Conservation (phyloP, 2,797 vertebrate species). For the Mus minutoides region DNA sequence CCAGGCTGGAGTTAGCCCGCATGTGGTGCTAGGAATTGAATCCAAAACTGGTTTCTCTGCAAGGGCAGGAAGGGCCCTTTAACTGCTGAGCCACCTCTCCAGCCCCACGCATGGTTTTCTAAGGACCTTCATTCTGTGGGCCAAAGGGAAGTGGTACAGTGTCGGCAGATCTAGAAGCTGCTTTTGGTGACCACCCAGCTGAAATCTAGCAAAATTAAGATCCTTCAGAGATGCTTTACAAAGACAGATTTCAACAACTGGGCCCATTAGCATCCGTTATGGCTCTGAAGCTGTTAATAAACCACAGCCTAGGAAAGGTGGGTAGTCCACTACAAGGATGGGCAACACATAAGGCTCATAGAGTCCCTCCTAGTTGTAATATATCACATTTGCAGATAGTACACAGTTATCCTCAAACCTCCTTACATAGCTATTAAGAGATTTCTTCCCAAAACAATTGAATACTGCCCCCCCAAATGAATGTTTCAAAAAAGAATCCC, state of each 20-base stretch:
- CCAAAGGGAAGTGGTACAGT: slow-evolving; percentile 27
- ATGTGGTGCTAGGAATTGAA: neutral
- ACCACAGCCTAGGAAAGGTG: neutral
- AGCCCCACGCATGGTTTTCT: neutral
- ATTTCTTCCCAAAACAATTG: slow-evolving; percentile 3
- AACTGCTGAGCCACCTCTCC: neutral
- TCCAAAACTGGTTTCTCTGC: neutral
- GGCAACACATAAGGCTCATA: neutral
- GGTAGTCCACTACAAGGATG: neutral
- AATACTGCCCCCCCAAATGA: neutral
- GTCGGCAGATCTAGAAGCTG: slow-evolving; percentile 23
- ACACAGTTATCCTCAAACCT: neutral
- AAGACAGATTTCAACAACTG: slow-evolving; percentile 51
- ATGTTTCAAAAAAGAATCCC: neutral
- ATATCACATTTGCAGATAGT: neutral
- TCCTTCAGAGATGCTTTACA: slow-evolving; percentile 31
- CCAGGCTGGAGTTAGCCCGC: neutral
- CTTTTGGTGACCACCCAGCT: slow-evolving; percentile 32
- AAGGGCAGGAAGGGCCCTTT: neutral
- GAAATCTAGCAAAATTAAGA: slow-evolving; percentile 52
- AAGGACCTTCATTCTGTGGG: neutral
- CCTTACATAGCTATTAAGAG: neutral
- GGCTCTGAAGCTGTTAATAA: neutral
- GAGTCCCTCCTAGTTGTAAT: neutral
- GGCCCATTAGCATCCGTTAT: slow-evolving; percentile 35